Base-by-base conservation (phyloP, 2,888 invertebrate genomes). In the Cyaniris semiargus region DNA sequence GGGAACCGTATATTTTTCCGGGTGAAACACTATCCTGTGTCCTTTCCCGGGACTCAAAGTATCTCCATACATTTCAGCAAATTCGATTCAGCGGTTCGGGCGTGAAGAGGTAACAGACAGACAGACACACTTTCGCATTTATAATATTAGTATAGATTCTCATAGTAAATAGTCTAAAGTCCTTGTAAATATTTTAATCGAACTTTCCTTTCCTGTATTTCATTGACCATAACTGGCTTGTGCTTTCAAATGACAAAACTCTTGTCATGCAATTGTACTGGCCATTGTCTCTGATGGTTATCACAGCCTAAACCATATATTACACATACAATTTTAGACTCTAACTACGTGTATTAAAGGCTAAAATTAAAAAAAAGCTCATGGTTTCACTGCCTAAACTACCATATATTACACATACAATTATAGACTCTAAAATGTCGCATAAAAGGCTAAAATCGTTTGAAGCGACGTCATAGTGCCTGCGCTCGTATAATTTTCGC, bases 221-320 rank as follows among this genome's bases (percentile, higher is more conserved):
- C 72, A 72, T 44, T 48, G 38, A 77, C 44, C 21, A 74, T 48
- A 75, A 60, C 53, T 56, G 76, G 53, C 78, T 44, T 56, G 77
- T 76, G 70, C 74, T 75, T 77, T 77, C 78, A 77, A 78, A 79
- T 77, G 77, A 76, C 77, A 78, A 76, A 71, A 76, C 76, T 70
- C 77, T 72, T 80, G 79, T 80, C 79, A 75, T 78, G 79, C 78
- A 76, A 79, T 76, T 58, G 78, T 77, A 70, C 48, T 58, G 81
- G 80, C 81, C 80, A 84, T 85, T 87, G 86, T 85, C 81, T 80
- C 79, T 70, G 86, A 86, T 86, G 78, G 82, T 84, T 84, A 86
- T 86, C 86, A 60, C 83, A 83, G 80, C 83, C 85, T 80, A 86
- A 77, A 44, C 44, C 44, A 44, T 44, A 44, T 44, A 44, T 13